Evolutionary conservation across 2,888 invertebrate species (phyloP), one percentile per base, ranked within the genome.

Genomic region (Rutpela maculata): DNA sequence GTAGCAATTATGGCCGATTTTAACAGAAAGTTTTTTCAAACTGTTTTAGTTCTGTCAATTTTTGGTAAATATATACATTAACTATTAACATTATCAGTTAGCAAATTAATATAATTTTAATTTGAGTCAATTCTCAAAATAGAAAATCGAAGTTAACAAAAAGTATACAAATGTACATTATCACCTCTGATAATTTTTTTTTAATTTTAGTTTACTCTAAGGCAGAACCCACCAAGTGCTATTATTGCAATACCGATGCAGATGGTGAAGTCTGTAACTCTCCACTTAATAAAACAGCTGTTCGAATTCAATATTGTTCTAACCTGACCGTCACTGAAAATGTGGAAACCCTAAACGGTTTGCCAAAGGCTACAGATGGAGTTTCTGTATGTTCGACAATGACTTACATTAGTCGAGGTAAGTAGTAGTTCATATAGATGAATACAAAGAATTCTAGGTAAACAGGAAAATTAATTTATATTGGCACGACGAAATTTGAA

Each of bases 211-310:
- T 63, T 31, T 35, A 10, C 18, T 7, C 17, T 10, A 63, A 18
- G 1, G 63, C 17, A 4, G 63, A 38, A 11, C 35, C 38, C 3
- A 15, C 38, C 0, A n/a, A 4, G 0, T 63, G 63, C 12, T 63
- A 63, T 18, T 63, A 63, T 38, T 63, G 63, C 15, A 38, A 63
- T 12, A 35, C 63, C 0, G 35, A 63, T 12, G 63, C 63, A 9
- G 63, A 63, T 18, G 63, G 63, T n/a, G 38, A n/a, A 10, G 63
- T 2, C 35, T 63, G 63, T 35, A n/a, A 63, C 18, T 17, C 31
- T 9, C 63, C 63, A 6, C 10, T 63, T 6, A 18, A 63, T 63
- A 38, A n/a, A 15, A 35, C 63, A 63, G 31, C 18, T 3, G 38
- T 35, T 17, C 26, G 63, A 63, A 63, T 38, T 17, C 63, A 63